Conservation (phyloP, 2,888 invertebrate genomes). For the Caenorhabditis auriculariae region DNA sequence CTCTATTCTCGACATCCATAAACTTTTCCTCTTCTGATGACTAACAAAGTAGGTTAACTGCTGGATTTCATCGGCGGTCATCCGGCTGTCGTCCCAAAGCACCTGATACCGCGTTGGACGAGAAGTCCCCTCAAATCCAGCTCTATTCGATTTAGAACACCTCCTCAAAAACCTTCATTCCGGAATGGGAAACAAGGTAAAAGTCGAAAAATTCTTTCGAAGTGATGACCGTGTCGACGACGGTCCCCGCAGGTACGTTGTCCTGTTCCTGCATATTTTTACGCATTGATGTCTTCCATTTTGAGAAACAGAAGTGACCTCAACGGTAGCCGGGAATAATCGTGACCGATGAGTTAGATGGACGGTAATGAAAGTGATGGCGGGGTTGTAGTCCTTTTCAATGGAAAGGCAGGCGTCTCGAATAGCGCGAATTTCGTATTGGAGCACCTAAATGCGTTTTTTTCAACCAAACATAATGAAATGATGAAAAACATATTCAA, state of each 20-base stretch:
- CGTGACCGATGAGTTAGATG: slow-evolving; percentile 21
- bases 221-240: slow-evolving; percentile 26
- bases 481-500: neutral
- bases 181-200: slow-evolving; percentile 25
- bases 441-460: slow-evolving; percentile 7
- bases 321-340: slow-evolving; percentile 11
- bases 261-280: slow-evolving; percentile 15
- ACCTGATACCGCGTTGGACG: slow-evolving; percentile 25
- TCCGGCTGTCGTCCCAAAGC: slow-evolving; percentile 27
- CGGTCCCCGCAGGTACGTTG: slow-evolving; percentile 27
- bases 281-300: too few relatives aligned
- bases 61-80: slow-evolving; percentile 13
- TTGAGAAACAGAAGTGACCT: slow-evolving; percentile 10
- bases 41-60: slow-evolving; percentile 27
- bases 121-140: slow-evolving; percentile 12
- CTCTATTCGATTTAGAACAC: neutral
- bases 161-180: slow-evolving; percentile 12
- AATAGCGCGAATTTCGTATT: slow-evolving; percentile 16
- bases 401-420: slow-evolving; percentile 18
- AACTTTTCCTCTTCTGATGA: too few relatives aligned
- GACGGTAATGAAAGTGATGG: slow-evolving; percentile 24
- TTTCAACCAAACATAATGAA: neutral
- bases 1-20: too few relatives aligned
- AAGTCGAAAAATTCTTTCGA: slow-evolving; percentile 24
- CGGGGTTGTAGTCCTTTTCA: slow-evolving; percentile 16